Evolutionary conservation across 2,888 invertebrate genomes (phyloP), one percentile per base, ranked within the genome.

Genomic region (Zygothrica quintamaculata): DNA sequence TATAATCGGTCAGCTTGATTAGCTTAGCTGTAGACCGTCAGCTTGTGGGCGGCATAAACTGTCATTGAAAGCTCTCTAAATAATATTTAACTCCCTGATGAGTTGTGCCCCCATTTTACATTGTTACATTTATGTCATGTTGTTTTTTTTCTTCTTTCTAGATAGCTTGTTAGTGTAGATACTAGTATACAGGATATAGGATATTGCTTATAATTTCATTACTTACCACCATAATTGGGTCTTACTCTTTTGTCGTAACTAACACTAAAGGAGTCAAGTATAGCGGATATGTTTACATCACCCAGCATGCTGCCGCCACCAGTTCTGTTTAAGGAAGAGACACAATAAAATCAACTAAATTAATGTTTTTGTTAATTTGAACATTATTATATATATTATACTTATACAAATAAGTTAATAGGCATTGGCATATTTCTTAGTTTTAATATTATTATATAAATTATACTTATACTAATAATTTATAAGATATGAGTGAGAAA

Each of bases 231-330:
- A 93, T 98, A 98, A 93, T 98, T 98, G 92, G 98, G 98, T 93
- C 98, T 96, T 95, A 99, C 97, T 95, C 98, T 96, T 95, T 98
- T 99, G 94, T 99, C 98, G 93, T 98, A 98, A 93, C 97, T 98
- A 92, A 96, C 95, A 92, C 97, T 97, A 94, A 97, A 97, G 90
- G 97, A 97, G 93, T 97, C 97, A 93, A 97, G 94, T 91, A 97
- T 97, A 91, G 96, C 96, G 90, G 97, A 97, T 93, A 97, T 97
- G 94, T 97, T 97, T 91, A 97, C 97, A 91, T 97, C 97, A 88
- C 96, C 96, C 91, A 96, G 93, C 95, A 96, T 96, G 92, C 96
- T 96, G 79, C 91, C 91, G 71, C 91, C 91, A 58, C 90, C 91
- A 85, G 91, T 90, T 67, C 91, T 91, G 64, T 9, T 84, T 22